phyloP scores from a whole-genome alignment of 2,888 invertebrate species.

The Dichetophora obliterata region DNA sequence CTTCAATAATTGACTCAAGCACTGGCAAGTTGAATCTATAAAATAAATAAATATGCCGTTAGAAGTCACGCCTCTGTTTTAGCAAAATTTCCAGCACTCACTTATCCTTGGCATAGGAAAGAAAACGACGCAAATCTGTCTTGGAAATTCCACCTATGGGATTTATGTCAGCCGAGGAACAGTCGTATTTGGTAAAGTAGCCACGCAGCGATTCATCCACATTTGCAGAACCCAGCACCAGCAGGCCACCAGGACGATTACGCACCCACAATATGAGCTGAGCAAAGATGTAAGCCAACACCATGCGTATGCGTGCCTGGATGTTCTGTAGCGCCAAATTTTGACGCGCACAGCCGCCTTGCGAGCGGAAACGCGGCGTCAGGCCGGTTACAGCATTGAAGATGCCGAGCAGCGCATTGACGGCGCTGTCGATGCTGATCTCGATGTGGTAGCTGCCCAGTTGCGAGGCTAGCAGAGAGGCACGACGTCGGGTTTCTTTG shows the following conservation, averaged over 20 bases:
- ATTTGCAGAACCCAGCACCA: conserved; percentile 93
- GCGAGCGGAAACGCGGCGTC: conserved; percentile 85
- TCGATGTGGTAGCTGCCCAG: conserved; percentile 92
- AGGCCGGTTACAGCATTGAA: conserved; percentile 86
- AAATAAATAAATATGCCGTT: conserved; percentile 51
- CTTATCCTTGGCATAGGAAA: conserved; percentile 81
- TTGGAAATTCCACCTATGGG: conserved; percentile 99
- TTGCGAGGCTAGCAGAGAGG: conserved; percentile 80
- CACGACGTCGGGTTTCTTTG: conserved; percentile 85
- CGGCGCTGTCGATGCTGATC: conserved; percentile 87
- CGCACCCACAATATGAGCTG: conserved; percentile 94
- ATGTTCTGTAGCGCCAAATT: conserved; percentile 97
- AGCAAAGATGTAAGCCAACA: conserved; percentile 94
- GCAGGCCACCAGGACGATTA: conserved; percentile 87
- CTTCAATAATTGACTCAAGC: conserved; percentile 84
- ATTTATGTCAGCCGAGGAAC: conserved; percentile 98
- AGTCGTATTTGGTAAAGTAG: conserved; percentile 99
- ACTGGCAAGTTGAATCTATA: conserved; percentile 78
- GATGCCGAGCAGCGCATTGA: conserved; percentile 86
- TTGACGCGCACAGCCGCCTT: conserved; percentile 91
- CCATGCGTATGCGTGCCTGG: conserved; percentile 94
- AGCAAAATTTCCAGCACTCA: conserved; percentile 59
- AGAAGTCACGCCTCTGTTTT: not conserved
- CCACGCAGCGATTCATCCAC: conserved; percentile 97
- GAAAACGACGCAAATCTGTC: conserved; percentile 86